These are phyloP conservation scores for Polyodon spathula DNA, from an alignment of 2,113 vertebrate species.

Conservation along the genomic window DNA sequence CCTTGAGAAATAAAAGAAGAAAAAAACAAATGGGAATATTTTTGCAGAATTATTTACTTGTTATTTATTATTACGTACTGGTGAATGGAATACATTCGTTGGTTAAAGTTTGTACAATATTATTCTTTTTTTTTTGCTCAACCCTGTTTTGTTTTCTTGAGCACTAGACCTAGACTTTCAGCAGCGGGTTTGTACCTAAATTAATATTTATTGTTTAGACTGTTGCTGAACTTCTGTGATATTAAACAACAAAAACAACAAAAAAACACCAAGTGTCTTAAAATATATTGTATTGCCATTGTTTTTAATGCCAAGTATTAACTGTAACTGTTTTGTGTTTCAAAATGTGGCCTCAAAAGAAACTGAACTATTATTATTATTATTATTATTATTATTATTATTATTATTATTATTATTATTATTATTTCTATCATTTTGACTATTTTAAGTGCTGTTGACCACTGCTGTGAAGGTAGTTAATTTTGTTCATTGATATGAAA, in stretches of 20 bases:
- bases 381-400: constrained; percentile 35
- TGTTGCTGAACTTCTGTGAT: constrained; percentile 71
- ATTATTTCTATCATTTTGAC: constrained; percentile 62
- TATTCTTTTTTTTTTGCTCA: constrained; percentile 32
- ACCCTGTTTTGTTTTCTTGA: constrained; percentile 38
- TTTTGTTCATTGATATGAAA: constrained; percentile 73
- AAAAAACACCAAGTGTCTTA: constrained; percentile 86
- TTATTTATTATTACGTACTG: constrained; percentile 37
- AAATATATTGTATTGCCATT: constrained; percentile 74
- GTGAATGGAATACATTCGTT: constrained; percentile 28
- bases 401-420: constrained; percentile 40
- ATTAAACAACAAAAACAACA: constrained; percentile 54
- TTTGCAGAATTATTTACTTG: constrained; percentile 40
- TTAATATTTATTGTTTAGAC: constrained; percentile 68
- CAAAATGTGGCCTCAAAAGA: constrained; percentile 74
- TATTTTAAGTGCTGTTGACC: constrained; percentile 63
- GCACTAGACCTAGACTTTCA: constrained; percentile 26
- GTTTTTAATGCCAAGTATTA: constrained; percentile 81
- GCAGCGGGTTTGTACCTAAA: constrained; percentile 57
- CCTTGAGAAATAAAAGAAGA: constrained; percentile 17
- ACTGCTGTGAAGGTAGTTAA: constrained; percentile 72
- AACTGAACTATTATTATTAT: constrained; percentile 51
- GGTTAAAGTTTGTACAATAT: constrained; percentile 36
- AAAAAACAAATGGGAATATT: constrained; percentile 25
- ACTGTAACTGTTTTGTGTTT: constrained; percentile 76